Evolutionary conservation across 2,888 invertebrate genomes (phyloP).

Genomic region (Thysanoteuthis rhombus): DNA sequence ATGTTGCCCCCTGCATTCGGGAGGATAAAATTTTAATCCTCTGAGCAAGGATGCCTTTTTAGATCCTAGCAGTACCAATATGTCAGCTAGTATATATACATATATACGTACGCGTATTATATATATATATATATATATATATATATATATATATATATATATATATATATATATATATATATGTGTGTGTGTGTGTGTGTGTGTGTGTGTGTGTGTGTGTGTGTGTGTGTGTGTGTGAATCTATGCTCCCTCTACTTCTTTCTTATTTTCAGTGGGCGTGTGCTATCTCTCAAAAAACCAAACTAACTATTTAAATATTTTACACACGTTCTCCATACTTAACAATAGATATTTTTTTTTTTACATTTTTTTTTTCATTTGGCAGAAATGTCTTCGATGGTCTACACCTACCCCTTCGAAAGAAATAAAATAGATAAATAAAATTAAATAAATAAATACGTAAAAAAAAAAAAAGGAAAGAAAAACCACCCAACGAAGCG

Average conservation of each 20-base stretch:
- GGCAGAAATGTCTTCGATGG: neutral
- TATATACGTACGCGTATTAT: too few relatives aligned
- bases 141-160: neutral
- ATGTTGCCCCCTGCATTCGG: too few relatives aligned
- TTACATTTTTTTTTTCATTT: neutral
- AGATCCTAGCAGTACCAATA: too few relatives aligned
- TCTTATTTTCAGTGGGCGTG: neutral
- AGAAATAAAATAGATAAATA: neutral
- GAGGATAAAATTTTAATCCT: too few relatives aligned
- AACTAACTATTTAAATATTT: neutral
- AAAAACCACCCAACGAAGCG: neutral
- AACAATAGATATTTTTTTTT: conserved; percentile 12
- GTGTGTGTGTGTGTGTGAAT: neutral
- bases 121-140: too few relatives aligned
- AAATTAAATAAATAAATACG: neutral
- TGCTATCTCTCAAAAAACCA: neutral
- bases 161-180: conserved; percentile 17
- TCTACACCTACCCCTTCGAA: neutral
- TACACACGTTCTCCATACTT: neutral
- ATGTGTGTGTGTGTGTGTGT: neutral
- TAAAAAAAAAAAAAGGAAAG: neutral
- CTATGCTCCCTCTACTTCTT: neutral
- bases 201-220: neutral
- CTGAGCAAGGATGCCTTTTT: too few relatives aligned
- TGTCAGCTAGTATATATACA: too few relatives aligned